Evolutionary conservation across 2,797 vertebrate species (phyloP), one percentile per base, ranked within the genome.

Genomic region (Masticophis lateralis): DNA sequence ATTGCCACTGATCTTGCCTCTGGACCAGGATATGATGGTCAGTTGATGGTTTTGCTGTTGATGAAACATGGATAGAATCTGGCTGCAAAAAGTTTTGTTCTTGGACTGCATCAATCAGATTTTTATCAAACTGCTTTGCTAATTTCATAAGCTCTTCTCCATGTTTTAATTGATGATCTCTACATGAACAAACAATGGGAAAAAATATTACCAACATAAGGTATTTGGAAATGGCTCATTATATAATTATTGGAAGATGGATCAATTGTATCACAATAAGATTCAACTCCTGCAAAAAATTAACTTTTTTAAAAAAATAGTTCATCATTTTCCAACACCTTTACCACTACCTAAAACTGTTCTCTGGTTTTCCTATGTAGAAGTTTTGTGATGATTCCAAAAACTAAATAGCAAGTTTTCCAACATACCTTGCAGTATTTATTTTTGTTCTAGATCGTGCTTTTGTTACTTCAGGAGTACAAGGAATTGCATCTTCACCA

Each of bases 91-190:
- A 0, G 92, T 98, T 95, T 88, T 97, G 97, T 0, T 97, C 95
- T 55, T 97, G 97, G 95, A 98, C 96, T 86, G 98, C 97, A 66
- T 98, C 98, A 57, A 98, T 98, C 96, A 99, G 97, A 97, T 98
- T 99, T 97, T 98, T 98, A 97, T 99, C 99, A 95, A 99, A 99
- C 96, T 98, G 98, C 87, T 98, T 98, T 92, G 99, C 99, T 94
- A 99, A 96, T 93, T 98, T 98, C 98, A 99, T 98, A 69, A 99
- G 98, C 74, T 99, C 98, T 90, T 98, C 99, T 0, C 94, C 97
- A 93, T 96, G 98, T 60, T 96, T 97, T 93, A 98, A 98, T 96
- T 96, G 98, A 95, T 96, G 95, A 12, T 59, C 87, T 66, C 93
- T 93, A 51, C 1, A 66, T n/a, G 25, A 89, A 86, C 27, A 57